A percentile compares a stretch with the other conserved stretches of the same genome.
These are phyloP conservation scores for Eilema depressum DNA, from an alignment of 2,888 invertebrate genomes.

Conservation along the genomic window DNA sequence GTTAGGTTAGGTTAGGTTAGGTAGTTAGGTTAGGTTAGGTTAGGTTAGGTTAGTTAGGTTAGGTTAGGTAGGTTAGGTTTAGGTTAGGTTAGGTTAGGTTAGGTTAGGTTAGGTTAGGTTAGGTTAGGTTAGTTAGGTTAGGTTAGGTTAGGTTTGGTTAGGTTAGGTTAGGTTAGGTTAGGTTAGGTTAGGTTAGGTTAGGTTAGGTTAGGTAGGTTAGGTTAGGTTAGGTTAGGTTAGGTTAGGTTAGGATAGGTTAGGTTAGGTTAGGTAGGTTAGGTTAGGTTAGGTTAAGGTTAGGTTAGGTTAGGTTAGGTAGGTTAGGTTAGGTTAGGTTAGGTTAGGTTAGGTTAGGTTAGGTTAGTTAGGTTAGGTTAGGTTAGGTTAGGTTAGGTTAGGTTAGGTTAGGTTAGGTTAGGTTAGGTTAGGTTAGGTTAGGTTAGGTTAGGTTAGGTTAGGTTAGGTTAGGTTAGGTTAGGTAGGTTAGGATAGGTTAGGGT, in stretches of 20 bases:
- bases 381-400: constrained; percentile 42
- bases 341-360: constrained; percentile 21
- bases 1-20: constrained; percentile 29
- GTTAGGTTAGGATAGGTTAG: constrained; percentile 24
- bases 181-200: constrained; percentile 29
- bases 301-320: constrained; percentile 37
- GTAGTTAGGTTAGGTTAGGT: constrained; percentile 37
- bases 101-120: constrained; percentile 26
- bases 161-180: constrained; percentile 26
- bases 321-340: constrained; percentile 43
- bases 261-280: constrained; percentile 14
- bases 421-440: constrained; percentile 27
- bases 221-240: constrained; percentile 27
- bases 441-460: constrained; percentile 27
- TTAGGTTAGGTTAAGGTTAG: constrained; percentile 33
- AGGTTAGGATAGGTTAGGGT: constrained; percentile 25
- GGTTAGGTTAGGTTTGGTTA: constrained; percentile 20
- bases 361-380: constrained; percentile 38
- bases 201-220: constrained; percentile 23
- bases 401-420: constrained; percentile 41
- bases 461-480: constrained; percentile 26
- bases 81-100: constrained; percentile 43
- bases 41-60: constrained; percentile 37
- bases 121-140: constrained; percentile 33
- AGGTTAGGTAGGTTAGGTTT: constrained; percentile 48